Base-by-base conservation (phyloP, 2,888 invertebrate genomes). In the Argyra leucocephala region DNA sequence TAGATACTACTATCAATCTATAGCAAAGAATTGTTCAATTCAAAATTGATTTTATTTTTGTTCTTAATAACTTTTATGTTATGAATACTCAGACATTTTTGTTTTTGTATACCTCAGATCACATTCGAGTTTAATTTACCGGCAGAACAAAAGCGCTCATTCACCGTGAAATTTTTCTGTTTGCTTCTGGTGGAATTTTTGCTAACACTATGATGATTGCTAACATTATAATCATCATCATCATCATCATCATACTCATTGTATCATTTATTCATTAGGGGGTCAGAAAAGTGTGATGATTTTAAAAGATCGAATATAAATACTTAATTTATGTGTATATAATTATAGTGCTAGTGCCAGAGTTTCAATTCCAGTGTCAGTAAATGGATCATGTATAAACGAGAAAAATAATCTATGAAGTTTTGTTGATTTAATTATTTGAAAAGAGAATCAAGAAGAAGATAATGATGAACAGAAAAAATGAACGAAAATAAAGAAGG, bases 141-240 rank as follows among this genome's bases (percentile, higher is more conserved):
- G 48, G 48, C 18, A 48, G 48, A 48, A 48, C 48, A 48, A 48
- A n/a, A 48, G 48, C 48, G 48, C 48, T 48, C 48, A 48, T 48
- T 48, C 48, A 48, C 48, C 48, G 48, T 48, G 48, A 48, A 48
- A 48, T 48, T 48, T 48, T n/a, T 48, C 15, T 48, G 48, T n/a
- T n/a, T 48, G 48, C 48, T 48, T 48, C 48, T 48, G 48, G 9
- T 9, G 12, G 37, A 37, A 37, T 37, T 10, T 37, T 9, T 37
- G 12, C 37, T 37, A 18, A 12, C n/a, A 31, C 18, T 48, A 10
- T 37, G 5, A 37, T 37, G 5, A 37, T 37, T 48, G 12, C 31
- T 10, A 31, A 10, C 12, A 31, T 10, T 31, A 31, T 12, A 31
- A 31, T 31, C 10, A 31, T 48, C 5, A 48, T 18, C 12, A 48